Evolutionary conservation across 2,113 vertebrate genomes (phyloP).

Genomic region (Callionymus lyra): DNA sequence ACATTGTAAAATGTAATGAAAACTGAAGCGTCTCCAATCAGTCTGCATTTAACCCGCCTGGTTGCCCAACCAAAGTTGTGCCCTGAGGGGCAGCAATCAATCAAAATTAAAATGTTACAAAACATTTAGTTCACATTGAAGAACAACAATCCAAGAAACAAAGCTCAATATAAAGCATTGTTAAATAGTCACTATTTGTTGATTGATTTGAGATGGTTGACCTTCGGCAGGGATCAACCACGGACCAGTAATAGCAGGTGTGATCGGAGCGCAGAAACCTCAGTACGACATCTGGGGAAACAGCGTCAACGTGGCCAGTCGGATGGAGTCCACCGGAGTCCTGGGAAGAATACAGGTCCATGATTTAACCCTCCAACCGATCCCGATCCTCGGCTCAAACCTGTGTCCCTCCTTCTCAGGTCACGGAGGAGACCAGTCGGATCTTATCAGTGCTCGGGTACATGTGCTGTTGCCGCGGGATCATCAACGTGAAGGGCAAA

Average conservation of each 20-base stretch:
- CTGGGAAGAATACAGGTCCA: conserved; percentile 95
- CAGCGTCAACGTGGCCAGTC: conserved; percentile 92
- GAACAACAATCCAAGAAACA: no score
- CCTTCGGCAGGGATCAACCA: conserved; percentile 84
- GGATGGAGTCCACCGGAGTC: conserved; percentile 96
- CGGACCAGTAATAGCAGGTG: conserved; percentile 91
- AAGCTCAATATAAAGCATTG: no score
- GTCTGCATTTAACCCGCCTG: no score
- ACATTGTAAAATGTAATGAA: no score
- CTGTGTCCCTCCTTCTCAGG: conserved; percentile 30
- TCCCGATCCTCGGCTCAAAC: no score
- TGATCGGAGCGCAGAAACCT: conserved; percentile 95
- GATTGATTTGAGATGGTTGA: conserved; percentile 1
- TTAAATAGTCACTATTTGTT: no score
- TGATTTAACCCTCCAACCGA: no score
- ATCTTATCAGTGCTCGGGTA: conserved; percentile 83
- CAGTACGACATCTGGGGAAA: conserved; percentile 99
- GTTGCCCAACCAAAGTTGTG: no score
- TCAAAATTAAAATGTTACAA: no score
- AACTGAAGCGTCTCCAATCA: no score
- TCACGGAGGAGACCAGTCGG: conserved; percentile 86
- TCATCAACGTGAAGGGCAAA: conserved; percentile 98
- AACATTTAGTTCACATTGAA: no score
- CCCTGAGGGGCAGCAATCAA: no score
- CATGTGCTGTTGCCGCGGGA: conserved; percentile 87